Percentiles rank a stretch among this genome's conserved stretches.
phyloP scores from a whole-genome alignment of 1,140 invertebrate species.

The Drosophila varians region DNA sequence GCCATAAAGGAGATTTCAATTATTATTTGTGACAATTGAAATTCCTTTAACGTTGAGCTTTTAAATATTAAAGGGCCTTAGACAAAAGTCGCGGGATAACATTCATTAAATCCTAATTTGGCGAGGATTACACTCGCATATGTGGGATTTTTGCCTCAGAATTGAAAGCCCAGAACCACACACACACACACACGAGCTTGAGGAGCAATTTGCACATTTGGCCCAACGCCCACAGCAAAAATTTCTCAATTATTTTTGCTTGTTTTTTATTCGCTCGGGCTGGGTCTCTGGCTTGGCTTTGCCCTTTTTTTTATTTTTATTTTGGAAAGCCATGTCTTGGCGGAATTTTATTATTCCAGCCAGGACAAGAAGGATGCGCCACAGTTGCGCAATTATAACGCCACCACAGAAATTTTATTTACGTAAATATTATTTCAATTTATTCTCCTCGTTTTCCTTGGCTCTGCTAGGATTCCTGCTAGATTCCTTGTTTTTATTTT shows the following conservation, averaged over 20 bases:
- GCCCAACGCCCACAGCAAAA: slow-evolving; percentile 44
- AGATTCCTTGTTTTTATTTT: slow-evolving; percentile 16
- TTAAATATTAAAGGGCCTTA: slow-evolving; percentile 16
- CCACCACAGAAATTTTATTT: slow-evolving; percentile 66
- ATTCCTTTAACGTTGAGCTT: slow-evolving; percentile 5
- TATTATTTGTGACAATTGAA: slow-evolving; percentile 27
- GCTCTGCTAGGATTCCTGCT: background rate
- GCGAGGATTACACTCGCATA: slow-evolving; percentile 45
- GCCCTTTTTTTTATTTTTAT: slow-evolving; percentile 28
- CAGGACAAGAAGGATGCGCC: slow-evolving; percentile 49
- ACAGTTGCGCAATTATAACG: slow-evolving; percentile 67
- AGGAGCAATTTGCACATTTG: slow-evolving; percentile 41
- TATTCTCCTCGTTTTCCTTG: slow-evolving; percentile 44
- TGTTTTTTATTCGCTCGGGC: slow-evolving; percentile 20
- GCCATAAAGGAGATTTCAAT: slow-evolving; percentile 6
- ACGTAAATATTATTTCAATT: slow-evolving; percentile 72
- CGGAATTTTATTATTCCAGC: slow-evolving; percentile 70
- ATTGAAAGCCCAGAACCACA: slow-evolving; percentile 11
- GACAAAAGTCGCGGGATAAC: slow-evolving; percentile 34
- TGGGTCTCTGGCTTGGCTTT: slow-evolving; percentile 1
- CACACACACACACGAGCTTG: slow-evolving; percentile 3
- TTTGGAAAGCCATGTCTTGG: slow-evolving; percentile 38
- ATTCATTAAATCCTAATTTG: slow-evolving; percentile 61
- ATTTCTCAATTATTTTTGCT: slow-evolving; percentile 53
- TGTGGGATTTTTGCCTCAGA: slow-evolving; percentile 31